A percentile compares a stretch with the other conserved stretches of the same genome.
Evolutionary conservation across 2,888 invertebrate species (phyloP).

Genomic region (Drosophila borborema): DNA sequence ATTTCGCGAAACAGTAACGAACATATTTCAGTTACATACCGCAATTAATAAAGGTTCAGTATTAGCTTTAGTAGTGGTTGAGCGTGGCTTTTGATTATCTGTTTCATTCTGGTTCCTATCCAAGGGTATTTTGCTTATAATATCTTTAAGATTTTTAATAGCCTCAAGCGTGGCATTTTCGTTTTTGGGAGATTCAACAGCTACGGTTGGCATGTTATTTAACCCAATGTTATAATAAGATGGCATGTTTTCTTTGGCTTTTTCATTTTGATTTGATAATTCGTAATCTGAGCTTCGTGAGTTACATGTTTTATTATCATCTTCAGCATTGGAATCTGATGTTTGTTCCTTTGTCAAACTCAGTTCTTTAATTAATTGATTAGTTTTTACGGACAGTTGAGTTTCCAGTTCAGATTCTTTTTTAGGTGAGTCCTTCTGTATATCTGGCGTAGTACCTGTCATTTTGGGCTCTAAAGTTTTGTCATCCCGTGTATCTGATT

Average conservation of each 20-base stretch:
- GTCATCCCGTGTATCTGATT: no score
- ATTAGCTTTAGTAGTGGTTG: neutral
- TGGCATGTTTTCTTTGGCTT: neutral
- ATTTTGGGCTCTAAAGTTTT: neutral
- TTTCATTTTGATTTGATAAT: neutral
- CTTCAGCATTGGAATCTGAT: neutral
- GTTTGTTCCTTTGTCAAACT: neutral
- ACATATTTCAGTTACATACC: constrained; percentile 12
- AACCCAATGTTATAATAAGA: neutral
- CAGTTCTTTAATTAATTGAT: neutral
- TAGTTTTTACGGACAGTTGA: neutral
- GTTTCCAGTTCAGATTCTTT: neutral
- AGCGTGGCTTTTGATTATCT: neutral
- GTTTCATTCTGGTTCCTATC: neutral
- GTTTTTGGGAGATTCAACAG: neutral
- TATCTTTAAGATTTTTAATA: neutral
- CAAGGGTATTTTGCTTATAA: neutral
- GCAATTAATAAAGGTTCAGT: constrained; percentile 12
- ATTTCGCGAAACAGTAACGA: neutral
- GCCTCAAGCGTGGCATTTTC: neutral
- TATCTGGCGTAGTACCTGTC: no score
- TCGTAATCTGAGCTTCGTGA: neutral
- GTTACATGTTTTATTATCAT: neutral
- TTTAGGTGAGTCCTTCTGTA: neutral
- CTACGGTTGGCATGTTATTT: neutral